These are phyloP conservation scores for Spilarctia lutea DNA, from an alignment of 2,888 invertebrate genomes.

Conservation along the genomic window DNA sequence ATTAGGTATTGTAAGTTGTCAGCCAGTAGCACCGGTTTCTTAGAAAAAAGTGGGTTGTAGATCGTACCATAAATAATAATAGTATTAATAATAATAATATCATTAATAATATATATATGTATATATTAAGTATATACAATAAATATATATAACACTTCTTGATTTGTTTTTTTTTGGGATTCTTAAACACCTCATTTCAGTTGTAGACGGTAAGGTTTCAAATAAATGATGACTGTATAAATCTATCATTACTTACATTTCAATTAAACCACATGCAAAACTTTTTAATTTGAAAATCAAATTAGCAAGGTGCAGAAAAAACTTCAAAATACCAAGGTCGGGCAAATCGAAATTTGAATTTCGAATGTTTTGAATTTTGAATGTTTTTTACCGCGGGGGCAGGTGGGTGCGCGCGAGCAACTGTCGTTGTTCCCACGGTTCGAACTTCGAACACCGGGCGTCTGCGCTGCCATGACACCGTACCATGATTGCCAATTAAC, in stretches of 20 bases:
- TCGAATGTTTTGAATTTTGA: slow-evolving; percentile 63
- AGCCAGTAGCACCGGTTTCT: slow-evolving; percentile 15
- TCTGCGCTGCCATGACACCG: slow-evolving; percentile 68
- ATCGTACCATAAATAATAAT: background rate
- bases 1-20: slow-evolving; percentile 23
- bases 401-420: slow-evolving; percentile 79
- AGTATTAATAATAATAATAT: too few species aligned
- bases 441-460: slow-evolving; percentile 73
- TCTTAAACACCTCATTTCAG: background rate
- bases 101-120: too few species aligned
- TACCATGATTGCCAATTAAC: slow-evolving; percentile 82
- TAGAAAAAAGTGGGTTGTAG: slow-evolving; percentile 24
- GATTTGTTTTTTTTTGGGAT: background rate
- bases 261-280: slow-evolving; percentile 2
- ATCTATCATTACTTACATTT: background rate
- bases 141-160: background rate
- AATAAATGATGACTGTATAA: background rate
- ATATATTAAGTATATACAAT: too few species aligned
- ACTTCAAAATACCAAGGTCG: slow-evolving; percentile 73
- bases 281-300: slow-evolving; percentile 24
- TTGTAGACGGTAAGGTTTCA: background rate
- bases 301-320: slow-evolving; percentile 37
- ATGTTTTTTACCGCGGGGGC: slow-evolving; percentile 78
- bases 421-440: slow-evolving; percentile 84
- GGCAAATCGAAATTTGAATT: slow-evolving; percentile 79